Evolutionary conservation across 92 coral and sea anemone species (phyloP).

Genomic region (Epizoanthus rinbou): DNA sequence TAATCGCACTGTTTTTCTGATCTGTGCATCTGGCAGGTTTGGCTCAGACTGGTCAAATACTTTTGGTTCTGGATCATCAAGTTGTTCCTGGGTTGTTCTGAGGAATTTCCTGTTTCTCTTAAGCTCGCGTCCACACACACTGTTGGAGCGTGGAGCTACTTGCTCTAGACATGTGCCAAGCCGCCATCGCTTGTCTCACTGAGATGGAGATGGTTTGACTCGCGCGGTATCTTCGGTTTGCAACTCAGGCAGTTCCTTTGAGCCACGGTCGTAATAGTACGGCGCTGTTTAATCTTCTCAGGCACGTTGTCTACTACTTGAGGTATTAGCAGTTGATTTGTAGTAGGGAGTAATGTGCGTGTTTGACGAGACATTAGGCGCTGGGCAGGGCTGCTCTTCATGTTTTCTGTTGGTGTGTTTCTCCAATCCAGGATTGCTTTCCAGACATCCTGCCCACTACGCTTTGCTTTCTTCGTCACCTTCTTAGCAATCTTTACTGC

Average conservation of each 20-base stretch:
- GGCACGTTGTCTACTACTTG: not conserved
- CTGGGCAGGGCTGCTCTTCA: conserved; percentile 36
- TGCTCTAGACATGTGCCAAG: conserved; percentile 34
- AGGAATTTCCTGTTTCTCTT: conserved; percentile 36
- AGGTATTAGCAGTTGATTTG: not conserved
- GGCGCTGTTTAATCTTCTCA: conserved; percentile 24
- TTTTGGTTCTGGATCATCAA: not conserved
- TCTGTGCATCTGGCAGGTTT: too few relatives aligned
- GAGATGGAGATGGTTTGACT: not conserved
- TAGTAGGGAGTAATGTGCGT: conserved; percentile 14
- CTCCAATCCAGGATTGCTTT: conserved; percentile 26
- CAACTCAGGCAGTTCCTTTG: conserved; percentile 16
- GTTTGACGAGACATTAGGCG: conserved; percentile 32
- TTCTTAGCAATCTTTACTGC: conserved; percentile 30
- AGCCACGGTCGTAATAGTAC: conserved; percentile 30
- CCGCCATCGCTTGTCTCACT: conserved; percentile 31
- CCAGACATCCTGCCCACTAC: conserved; percentile 15
- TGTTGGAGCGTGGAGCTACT: conserved; percentile 25
- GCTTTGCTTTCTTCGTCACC: not conserved
- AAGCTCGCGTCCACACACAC: conserved; percentile 2
- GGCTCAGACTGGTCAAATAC: not conserved
- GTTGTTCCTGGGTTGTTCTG: conserved; percentile 32
- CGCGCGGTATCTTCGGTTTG: conserved; percentile 8
- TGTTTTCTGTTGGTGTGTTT: conserved; percentile 29
- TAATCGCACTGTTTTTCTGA: not conserved